Evolutionary conservation across 2,888 invertebrate species (phyloP).

Genomic region (Mythimna ferrago): DNA sequence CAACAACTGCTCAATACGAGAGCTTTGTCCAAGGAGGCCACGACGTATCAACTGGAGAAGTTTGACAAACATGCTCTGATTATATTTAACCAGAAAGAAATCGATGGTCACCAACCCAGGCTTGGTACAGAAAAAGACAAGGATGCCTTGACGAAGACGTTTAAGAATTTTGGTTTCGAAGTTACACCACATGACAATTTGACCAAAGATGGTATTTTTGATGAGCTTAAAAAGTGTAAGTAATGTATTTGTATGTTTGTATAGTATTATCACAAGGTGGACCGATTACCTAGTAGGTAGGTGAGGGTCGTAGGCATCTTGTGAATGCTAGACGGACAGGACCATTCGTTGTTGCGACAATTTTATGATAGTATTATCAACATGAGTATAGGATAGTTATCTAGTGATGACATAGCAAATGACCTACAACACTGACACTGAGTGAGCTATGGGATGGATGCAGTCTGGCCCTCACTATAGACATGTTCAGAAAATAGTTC

Average conservation of each 20-base stretch:
- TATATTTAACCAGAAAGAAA: conserved; percentile 80
- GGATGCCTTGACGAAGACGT: conserved; percentile 72
- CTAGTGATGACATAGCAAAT: neutral
- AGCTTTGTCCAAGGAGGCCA: conserved; percentile 73
- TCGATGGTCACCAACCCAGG: conserved; percentile 75
- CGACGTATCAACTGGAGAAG: conserved; percentile 80
- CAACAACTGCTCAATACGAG: conserved; percentile 47
- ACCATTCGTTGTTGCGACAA: too few species aligned
- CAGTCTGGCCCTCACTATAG: too few species aligned
- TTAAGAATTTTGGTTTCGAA: conserved; percentile 77
- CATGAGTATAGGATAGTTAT: too few species aligned
- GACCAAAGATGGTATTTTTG: conserved; percentile 74
- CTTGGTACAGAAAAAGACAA: conserved; percentile 80
- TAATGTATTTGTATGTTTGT: conserved; percentile 15
- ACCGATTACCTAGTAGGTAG: too few species aligned
- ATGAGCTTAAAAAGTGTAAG: conserved; percentile 75
- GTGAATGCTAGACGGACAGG: too few species aligned
- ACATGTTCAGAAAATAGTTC: too few species aligned
- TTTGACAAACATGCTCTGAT: conserved; percentile 81
- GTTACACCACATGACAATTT: conserved; percentile 73
- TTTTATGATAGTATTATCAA: too few species aligned
- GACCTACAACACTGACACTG: conserved; percentile 2
- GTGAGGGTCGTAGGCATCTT: too few species aligned
- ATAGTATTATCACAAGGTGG: too few species aligned
- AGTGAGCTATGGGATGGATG: too few species aligned